Percentiles rank a stretch among this genome's conserved stretches.
These are phyloP conservation scores for Dysidea cf. avara DNA, from an alignment of 37 sponge, comb jelly and placozoan genomes.

Conservation along the genomic window DNA sequence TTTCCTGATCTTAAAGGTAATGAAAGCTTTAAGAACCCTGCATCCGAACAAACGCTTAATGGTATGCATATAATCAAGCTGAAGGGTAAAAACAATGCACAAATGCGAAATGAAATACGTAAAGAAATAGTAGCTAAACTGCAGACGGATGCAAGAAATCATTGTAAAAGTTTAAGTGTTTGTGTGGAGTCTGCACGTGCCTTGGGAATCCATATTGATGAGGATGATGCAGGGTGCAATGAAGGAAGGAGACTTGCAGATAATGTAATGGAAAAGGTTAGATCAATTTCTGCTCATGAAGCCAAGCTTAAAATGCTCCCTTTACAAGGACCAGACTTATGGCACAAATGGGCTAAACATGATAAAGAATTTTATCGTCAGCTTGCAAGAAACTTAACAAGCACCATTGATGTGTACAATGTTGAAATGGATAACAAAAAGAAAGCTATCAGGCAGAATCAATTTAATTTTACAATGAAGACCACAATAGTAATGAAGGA, in stretches of 20 bases:
- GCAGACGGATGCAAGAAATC: neutral
- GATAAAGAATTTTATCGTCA: constrained; percentile 26
- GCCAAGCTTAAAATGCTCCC: constrained; percentile 8
- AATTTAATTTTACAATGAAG: neutral
- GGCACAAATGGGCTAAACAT: constrained; percentile 24
- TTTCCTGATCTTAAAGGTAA: neutral
- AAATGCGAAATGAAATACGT: neutral
- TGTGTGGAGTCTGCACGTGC: neutral
- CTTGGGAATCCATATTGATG: constrained; percentile 18
- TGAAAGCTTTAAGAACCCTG: neutral
- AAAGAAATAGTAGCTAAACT: neutral
- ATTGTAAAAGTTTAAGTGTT: neutral
- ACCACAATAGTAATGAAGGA: constrained; percentile 2
- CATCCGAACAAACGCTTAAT: neutral
- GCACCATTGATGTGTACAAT: no score
- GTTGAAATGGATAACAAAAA: neutral
- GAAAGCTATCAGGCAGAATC: neutral
- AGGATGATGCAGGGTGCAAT: neutral
- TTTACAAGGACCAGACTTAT: constrained; percentile 13
- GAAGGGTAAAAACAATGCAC: neutral
- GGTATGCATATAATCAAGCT: neutral
- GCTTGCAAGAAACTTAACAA: neutral
- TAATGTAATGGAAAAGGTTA: neutral
- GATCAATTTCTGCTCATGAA: neutral
- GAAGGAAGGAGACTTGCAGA: constrained; percentile 9